Base-by-base conservation (phyloP, 2,888 invertebrate genomes). In the Rhagium mordax region DNA sequence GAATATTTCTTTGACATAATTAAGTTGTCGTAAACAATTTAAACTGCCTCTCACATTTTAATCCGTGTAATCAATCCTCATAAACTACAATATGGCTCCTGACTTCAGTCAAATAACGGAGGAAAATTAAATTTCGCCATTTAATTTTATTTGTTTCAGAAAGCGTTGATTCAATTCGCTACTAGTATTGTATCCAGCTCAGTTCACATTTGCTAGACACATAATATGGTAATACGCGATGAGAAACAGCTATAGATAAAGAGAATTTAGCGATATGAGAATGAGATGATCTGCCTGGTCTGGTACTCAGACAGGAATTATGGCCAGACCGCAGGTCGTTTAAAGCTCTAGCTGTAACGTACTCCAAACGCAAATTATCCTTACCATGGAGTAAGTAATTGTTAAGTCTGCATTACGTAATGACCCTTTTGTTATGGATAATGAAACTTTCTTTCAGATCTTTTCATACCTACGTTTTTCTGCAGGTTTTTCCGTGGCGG, bases 131-230 rank as follows among this genome's bases (percentile, higher is more conserved):
- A 51, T 24, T 47, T 51, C 64, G 13, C 49, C 18, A 33, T 67
- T 57, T 55, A 55, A 67, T 13, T 41, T 47, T 24, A 67, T 67
- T 55, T 57, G 15, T 61, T 61, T 47, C 20, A 41, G 41, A 61
- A 61, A 61, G 60, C 47, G 47, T 61, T 41, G 60, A 41, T 61
- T 61, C 41, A 41, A 41, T 61, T 61, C 60, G 47, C 60, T 47
- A 47, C 18, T 7, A 16, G 41, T 20, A 16, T 47, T 33, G 47
- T 61, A 53, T 41, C 33, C 41, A 33, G 47, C 29, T 47, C 60
- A 20, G 0, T 13, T 59, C 20, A 10, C 41, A 10, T n/a, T 41
- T n/a, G n/a, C n/a, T 15, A 29, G 7, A n/a, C 8, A 16, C 8
- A 60, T 60, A 60, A 60, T 16, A 16, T 29, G 60, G 41, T 18